Percentiles rank a stretch among this genome's conserved stretches.
Evolutionary conservation across 2,888 invertebrate genomes (phyloP).

Genomic region (Cotesia congregata): DNA sequence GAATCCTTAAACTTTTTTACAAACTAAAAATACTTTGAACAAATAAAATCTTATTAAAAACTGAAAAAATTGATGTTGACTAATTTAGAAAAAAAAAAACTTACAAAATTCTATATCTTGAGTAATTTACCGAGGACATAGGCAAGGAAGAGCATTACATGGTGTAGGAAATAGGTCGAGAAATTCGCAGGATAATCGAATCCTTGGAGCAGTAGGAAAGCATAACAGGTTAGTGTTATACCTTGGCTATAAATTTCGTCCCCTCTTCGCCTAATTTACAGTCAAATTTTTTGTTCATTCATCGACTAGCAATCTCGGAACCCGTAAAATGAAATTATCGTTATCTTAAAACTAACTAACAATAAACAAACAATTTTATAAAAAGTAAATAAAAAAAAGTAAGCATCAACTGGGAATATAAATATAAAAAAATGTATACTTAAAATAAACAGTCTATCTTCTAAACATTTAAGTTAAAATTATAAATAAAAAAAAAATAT

Average conservation of each 20-base stretch:
- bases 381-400: not conserved
- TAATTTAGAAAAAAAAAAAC: not conserved
- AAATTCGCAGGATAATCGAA: slow-evolving; percentile 64
- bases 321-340: too few species aligned
- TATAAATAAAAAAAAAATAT: not conserved
- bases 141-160: not conserved
- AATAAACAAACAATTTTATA: not conserved
- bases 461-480: not conserved
- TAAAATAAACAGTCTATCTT: not conserved
- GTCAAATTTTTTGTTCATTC: slow-evolving; percentile 2
- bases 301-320: slow-evolving; percentile 2
- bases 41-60: too few species aligned
- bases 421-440: not conserved
- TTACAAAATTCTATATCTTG: too few species aligned
- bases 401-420: not conserved
- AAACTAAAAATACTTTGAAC: too few species aligned
- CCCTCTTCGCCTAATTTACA: not conserved
- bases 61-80: too few species aligned
- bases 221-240: slow-evolving; percentile 53
- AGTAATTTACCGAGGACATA: not conserved
- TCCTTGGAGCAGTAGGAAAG: slow-evolving; percentile 66
- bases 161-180: slow-evolving; percentile 31
- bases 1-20: too few species aligned
- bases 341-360: not conserved
- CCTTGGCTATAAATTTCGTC: slow-evolving; percentile 7